phyloP scores from a whole-genome alignment of 2,113 vertebrate species.

The Sylvia atricapilla region DNA sequence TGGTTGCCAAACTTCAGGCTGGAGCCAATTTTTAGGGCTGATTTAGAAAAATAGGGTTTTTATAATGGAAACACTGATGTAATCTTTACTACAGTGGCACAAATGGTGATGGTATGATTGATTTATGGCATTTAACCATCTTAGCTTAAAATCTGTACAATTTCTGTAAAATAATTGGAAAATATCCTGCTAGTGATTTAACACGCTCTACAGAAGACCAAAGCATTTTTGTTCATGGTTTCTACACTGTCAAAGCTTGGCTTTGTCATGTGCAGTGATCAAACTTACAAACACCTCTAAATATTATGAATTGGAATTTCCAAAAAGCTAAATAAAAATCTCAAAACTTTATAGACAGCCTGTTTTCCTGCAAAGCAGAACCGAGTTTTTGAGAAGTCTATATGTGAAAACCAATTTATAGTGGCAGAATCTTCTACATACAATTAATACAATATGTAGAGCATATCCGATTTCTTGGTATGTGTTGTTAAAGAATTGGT shows the following conservation, averaged over 20 bases:
- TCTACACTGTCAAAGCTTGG: background rate
- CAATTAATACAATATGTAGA: slow-evolving; percentile 31
- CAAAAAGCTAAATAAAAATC: background rate
- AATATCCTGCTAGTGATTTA: slow-evolving; percentile 37
- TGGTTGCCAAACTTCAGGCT: slow-evolving; percentile 61
- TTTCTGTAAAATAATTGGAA: slow-evolving; percentile 26
- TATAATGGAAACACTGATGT: slow-evolving; percentile 57
- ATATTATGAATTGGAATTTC: background rate
- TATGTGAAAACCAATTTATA: slow-evolving; percentile 11
- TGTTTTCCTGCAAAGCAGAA: slow-evolving; percentile 23
- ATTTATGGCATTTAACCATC: slow-evolving; percentile 18
- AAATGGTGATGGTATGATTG: slow-evolving; percentile 35
- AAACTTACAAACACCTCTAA: background rate
- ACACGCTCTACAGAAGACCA: slow-evolving; percentile 19
- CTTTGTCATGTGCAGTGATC: background rate
- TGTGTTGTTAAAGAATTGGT: slow-evolving; percentile 4
- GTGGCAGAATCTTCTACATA: background rate
- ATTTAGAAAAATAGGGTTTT: slow-evolving; percentile 31
- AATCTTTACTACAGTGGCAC: slow-evolving; percentile 46
- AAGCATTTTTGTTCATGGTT: background rate
- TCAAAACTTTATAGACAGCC: background rate
- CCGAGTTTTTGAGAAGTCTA: background rate
- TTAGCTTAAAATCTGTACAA: slow-evolving; percentile 22
- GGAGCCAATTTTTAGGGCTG: slow-evolving; percentile 55
- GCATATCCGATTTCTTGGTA: slow-evolving; percentile 39